These are phyloP conservation scores for Scopus umbretta DNA, from an alignment of 2,113 vertebrate species.

Conservation along the genomic window DNA sequence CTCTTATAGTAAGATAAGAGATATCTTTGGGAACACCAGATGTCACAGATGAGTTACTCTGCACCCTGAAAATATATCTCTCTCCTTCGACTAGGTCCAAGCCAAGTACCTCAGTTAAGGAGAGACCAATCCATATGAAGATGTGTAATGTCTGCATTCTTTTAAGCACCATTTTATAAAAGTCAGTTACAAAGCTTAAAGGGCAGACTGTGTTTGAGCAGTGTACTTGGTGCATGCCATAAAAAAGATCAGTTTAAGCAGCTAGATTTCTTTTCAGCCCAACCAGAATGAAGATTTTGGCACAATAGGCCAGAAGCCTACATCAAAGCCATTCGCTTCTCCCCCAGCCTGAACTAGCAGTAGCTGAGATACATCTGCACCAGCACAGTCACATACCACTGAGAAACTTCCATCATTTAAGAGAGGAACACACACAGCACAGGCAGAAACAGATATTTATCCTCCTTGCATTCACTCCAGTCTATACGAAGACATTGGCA, in stretches of 20 bases:
- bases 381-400: neutral
- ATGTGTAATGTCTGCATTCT: rapidly evolving
- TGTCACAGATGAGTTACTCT: neutral
- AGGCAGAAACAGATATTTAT: neutral
- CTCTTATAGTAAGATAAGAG: neutral
- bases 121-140: neutral
- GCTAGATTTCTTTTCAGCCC: neutral
- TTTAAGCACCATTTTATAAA: neutral
- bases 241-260: neutral
- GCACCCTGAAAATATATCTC: neutral
- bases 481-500: neutral
- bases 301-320: neutral
- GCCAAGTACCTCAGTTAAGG: neutral
- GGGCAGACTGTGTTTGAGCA: neutral
- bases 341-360: neutral
- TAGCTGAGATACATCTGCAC: neutral
- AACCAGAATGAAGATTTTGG: neutral
- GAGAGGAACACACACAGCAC: neutral
- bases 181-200: neutral
- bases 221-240: neutral
- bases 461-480: neutral
- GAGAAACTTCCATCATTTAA: neutral
- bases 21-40: neutral
- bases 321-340: neutral
- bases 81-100: neutral